Percentiles rank a stretch among this genome's conserved stretches.
These are phyloP conservation scores for Sigmodon hispidus DNA, from an alignment of 2,113 vertebrate species.

Conservation along the genomic window DNA sequence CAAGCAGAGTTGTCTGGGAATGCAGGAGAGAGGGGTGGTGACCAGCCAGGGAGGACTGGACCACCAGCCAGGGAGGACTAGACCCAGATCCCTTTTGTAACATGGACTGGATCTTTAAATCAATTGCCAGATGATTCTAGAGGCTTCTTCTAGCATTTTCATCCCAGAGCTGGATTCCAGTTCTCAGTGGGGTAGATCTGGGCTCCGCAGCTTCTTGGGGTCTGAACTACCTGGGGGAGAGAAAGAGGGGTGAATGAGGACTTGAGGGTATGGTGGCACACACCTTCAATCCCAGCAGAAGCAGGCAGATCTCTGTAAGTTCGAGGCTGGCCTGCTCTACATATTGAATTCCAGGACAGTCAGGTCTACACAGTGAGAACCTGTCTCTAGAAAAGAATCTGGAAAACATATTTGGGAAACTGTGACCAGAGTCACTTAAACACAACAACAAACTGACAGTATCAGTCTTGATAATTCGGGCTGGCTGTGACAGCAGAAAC, in stretches of 20 bases:
- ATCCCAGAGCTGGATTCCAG: not conserved
- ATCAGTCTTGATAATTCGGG: not conserved
- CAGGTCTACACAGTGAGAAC: not conserved
- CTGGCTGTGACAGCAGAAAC: no score
- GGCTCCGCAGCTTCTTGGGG: not conserved
- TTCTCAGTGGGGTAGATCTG: not conserved
- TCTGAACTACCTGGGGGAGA: conserved; percentile 30
- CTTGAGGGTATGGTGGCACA: not conserved
- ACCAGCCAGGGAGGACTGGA: not conserved
- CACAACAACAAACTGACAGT: not conserved
- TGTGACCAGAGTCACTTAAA: not conserved
- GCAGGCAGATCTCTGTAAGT: not conserved
- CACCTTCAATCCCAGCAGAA: not conserved
- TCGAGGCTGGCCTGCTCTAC: not conserved
- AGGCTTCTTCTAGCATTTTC: not conserved
- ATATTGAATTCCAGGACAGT: not conserved
- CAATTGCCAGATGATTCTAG: not conserved
- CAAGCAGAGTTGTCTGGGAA: not conserved
- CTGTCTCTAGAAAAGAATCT: not conserved
- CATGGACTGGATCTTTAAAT: not conserved
- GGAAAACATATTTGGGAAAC: not conserved
- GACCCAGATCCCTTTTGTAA: not conserved
- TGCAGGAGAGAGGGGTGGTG: not conserved
- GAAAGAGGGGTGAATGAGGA: not conserved
- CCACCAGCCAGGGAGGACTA: not conserved